Evolutionary conservation across 2,113 vertebrate genomes (phyloP).

Genomic region (Protobothrops mucrosquamatus): DNA sequence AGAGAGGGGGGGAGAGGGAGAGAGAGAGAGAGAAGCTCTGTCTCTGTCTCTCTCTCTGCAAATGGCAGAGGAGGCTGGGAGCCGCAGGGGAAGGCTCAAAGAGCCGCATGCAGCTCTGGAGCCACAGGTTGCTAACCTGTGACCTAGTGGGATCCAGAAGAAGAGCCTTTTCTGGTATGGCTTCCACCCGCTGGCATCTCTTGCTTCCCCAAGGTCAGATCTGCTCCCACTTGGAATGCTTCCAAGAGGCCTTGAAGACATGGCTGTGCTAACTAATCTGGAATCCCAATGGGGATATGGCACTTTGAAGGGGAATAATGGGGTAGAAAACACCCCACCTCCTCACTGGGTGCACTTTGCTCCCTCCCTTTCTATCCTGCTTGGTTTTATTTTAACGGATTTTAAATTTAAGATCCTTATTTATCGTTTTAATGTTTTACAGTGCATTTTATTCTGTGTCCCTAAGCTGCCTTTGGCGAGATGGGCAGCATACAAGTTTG

Average conservation of each 20-base stretch:
- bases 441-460: too few species aligned
- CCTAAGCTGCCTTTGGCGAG: neutral
- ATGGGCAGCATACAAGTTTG: neutral
- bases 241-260: neutral
- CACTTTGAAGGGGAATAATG: neutral
- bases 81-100: too few species aligned
- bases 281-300: neutral
- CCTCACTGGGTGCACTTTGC: neutral
- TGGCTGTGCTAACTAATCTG: neutral
- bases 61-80: too few species aligned
- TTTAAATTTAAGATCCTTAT: neutral
- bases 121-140: too few species aligned
- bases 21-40: too few species aligned
- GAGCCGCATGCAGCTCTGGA: too few species aligned
- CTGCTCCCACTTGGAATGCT: neutral
- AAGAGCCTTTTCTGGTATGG: neutral
- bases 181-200: neutral
- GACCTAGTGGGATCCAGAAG: neutral
- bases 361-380: neutral
- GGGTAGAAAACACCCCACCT: neutral
- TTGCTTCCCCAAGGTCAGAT: neutral
- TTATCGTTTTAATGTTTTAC: too few species aligned
- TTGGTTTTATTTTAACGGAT: neutral
- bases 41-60: too few species aligned
- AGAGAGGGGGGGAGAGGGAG: rapidly evolving